Evolutionary conservation across 2,113 vertebrate genomes (phyloP).

Genomic region (Tyrannus savana): DNA sequence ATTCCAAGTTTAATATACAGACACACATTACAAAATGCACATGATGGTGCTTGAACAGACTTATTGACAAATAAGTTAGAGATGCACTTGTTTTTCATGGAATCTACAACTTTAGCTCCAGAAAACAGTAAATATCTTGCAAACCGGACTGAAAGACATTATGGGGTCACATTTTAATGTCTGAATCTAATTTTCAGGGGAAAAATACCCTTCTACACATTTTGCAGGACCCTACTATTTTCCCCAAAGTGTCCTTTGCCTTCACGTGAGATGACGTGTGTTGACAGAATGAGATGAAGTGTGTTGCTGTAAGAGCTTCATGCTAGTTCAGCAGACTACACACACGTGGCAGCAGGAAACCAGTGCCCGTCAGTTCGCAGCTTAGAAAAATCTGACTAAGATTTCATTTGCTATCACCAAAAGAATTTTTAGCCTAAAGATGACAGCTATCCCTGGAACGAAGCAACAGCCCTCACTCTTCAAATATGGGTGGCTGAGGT

Average conservation of each 20-base stretch:
- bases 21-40: not conserved
- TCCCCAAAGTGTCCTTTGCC: not conserved
- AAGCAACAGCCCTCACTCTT: not conserved
- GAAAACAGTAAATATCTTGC: not conserved
- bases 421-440: not conserved
- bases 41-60: not conserved
- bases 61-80: not conserved
- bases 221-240: not conserved
- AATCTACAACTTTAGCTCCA: not conserved
- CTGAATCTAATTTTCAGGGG: not conserved
- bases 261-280: rapidly evolving
- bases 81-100: not conserved
- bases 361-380: not conserved
- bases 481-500: rapidly evolving
- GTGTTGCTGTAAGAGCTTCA: not conserved
- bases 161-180: not conserved
- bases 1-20: not conserved
- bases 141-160: not conserved
- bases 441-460: not conserved
- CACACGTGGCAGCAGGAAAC: not conserved
- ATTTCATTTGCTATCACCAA: not conserved
- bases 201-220: not conserved
- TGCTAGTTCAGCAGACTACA: not conserved
- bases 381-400: not conserved
- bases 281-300: not conserved